Evolutionary conservation across 2,888 invertebrate genomes (phyloP).

Genomic region (Asteroscopus sphinx): DNA sequence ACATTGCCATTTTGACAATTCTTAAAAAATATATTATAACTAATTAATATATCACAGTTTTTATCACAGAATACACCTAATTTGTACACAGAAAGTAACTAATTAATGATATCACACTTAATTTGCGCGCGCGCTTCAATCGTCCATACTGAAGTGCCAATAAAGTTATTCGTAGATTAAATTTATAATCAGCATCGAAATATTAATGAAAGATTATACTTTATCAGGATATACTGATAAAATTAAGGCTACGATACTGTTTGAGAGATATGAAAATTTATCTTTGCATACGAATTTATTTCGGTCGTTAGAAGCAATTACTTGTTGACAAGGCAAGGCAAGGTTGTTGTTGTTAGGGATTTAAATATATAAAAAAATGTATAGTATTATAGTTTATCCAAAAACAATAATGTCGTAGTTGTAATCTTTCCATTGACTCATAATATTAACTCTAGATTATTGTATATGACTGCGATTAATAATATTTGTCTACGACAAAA

Average conservation of each 20-base stretch:
- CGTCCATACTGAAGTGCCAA: constrained; percentile 11
- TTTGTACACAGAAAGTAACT: background rate
- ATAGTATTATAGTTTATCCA: too few species aligned
- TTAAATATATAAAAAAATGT: too few species aligned
- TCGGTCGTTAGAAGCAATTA: too few species aligned
- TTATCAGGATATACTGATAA: constrained; percentile 42
- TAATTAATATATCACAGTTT: constrained; percentile 24
- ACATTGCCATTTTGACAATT: constrained; percentile 33
- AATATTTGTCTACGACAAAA: too few species aligned
- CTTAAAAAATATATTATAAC: background rate
- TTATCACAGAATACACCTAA: constrained; percentile 1
- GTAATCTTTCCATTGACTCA: too few species aligned
- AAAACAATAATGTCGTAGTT: too few species aligned
- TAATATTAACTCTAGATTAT: too few species aligned
- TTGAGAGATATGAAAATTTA: background rate
- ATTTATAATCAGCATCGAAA: constrained; percentile 6
- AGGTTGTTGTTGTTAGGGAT: too few species aligned
- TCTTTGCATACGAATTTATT: background rate
- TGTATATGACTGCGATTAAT: too few species aligned
- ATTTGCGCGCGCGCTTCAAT: constrained; percentile 4
- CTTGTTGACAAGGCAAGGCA: too few species aligned
- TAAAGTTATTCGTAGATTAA: constrained; percentile 27
- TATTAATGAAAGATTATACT: constrained; percentile 34
- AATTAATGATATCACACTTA: constrained; percentile 10
- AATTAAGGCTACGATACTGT: constrained; percentile 1